Percentiles rank a stretch among this genome's conserved stretches.
Evolutionary conservation across 2,888 invertebrate species (phyloP).

Genomic region (Pegoplata infirma): DNA sequence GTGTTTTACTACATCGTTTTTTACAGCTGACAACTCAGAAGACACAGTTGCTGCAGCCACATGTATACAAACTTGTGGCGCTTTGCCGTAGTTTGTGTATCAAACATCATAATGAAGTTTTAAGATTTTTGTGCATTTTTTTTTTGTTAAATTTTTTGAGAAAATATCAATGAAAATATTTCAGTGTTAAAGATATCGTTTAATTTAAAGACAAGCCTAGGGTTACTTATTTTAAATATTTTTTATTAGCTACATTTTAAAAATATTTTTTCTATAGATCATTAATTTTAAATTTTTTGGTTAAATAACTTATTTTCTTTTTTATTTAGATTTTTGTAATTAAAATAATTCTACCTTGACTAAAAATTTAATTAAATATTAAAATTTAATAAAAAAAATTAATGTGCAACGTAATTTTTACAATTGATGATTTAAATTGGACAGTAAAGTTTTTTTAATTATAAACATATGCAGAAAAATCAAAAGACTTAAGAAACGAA

Average conservation of each 20-base stretch:
- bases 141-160: too few species aligned
- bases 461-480: too few species aligned
- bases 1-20: conserved; percentile 46
- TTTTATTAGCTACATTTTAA: too few species aligned
- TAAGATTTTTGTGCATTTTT: background rate
- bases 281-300: background rate
- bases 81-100: conserved; percentile 6
- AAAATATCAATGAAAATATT: conserved; percentile 5
- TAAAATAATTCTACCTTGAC: conserved; percentile 38
- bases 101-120: conserved; percentile 41
- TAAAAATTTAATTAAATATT: background rate
- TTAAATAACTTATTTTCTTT: conserved; percentile 9
- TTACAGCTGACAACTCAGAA: conserved; percentile 48
- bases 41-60: conserved; percentile 37
- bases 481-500: too few species aligned
- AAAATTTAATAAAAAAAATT: background rate
- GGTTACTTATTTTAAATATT: too few species aligned
- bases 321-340: conserved; percentile 21
- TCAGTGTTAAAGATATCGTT: conserved; percentile 14
- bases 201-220: conserved; percentile 27
- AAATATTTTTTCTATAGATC: too few species aligned
- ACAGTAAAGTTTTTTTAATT: too few species aligned
- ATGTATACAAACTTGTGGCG: conserved; percentile 32
- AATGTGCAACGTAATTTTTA: too few species aligned
- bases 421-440: too few species aligned